These are phyloP conservation scores for Probosciger aterrimus DNA, from an alignment of 2,113 vertebrate genomes.

Conservation along the genomic window DNA sequence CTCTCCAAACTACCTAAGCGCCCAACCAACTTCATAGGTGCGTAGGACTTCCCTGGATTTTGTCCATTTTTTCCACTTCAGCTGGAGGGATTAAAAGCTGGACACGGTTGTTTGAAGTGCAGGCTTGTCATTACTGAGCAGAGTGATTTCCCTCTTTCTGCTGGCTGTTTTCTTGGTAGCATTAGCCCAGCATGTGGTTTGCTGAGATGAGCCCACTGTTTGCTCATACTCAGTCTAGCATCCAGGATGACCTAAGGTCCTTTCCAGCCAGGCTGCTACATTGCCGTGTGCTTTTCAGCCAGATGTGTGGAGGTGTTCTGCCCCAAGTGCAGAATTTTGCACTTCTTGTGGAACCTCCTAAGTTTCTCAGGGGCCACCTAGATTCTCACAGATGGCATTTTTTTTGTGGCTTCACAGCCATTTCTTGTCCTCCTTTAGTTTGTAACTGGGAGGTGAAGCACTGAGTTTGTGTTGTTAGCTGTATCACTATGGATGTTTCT, in stretches of 20 bases:
- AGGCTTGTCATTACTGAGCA: background rate
- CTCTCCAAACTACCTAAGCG: background rate
- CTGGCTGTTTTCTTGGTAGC: background rate
- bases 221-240: background rate
- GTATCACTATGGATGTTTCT: background rate
- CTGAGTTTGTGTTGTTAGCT: background rate
- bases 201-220: background rate
- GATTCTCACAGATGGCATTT: background rate
- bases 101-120: background rate
- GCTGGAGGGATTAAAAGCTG: background rate
- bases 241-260: background rate
- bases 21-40: background rate
- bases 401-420: background rate
- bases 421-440: background rate
- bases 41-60: background rate
- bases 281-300: background rate
- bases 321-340: background rate
- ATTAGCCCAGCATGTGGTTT: background rate
- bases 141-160: background rate
- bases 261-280: background rate
- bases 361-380: background rate
- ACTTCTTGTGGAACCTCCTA: background rate
- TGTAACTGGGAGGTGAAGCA: background rate
- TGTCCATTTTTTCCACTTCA: background rate
- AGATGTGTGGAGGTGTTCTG: background rate